A percentile compares a stretch with the other conserved stretches of the same genome.
Evolutionary conservation across 2,888 invertebrate species (phyloP).

Genomic region (Pachliopta kotzebuea): DNA sequence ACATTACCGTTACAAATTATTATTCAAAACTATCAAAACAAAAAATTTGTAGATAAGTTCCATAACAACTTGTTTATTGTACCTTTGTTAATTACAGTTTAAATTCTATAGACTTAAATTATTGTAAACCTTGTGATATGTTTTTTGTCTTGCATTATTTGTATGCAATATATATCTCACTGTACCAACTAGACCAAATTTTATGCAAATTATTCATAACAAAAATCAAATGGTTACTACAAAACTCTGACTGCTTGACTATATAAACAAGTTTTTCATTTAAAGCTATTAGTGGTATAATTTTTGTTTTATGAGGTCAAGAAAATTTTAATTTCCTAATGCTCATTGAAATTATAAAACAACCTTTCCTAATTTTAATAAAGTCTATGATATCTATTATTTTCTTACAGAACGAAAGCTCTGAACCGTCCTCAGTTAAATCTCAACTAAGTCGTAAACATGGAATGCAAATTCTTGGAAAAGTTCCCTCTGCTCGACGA

Average conservation of each 20-base stretch:
- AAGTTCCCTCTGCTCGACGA: slow-evolving; percentile 98
- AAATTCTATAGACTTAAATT: too few species aligned
- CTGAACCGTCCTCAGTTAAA: slow-evolving; percentile 93
- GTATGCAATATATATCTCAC: background rate
- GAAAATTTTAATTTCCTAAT: background rate
- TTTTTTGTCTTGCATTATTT: background rate
- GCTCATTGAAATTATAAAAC: too few species aligned
- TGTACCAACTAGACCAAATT: background rate
- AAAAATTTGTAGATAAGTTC: too few species aligned
- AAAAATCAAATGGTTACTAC: background rate
- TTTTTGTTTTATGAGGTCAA: background rate
- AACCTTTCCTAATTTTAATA: background rate
- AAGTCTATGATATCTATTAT: background rate
- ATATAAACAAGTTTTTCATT: background rate
- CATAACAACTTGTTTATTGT: too few species aligned
- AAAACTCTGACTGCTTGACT: background rate
- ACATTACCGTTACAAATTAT: too few species aligned
- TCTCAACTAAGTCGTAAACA: slow-evolving; percentile 96
- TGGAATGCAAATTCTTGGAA: slow-evolving; percentile 99
- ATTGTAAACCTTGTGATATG: too few species aligned
- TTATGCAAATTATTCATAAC: background rate
- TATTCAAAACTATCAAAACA: too few species aligned
- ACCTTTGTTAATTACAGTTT: too few species aligned
- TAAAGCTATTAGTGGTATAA: background rate
- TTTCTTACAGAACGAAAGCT: slow-evolving; percentile 87